Base-by-base conservation (phyloP, 1,140 invertebrate genomes). In the Polypedilum vanderplanki region DNA sequence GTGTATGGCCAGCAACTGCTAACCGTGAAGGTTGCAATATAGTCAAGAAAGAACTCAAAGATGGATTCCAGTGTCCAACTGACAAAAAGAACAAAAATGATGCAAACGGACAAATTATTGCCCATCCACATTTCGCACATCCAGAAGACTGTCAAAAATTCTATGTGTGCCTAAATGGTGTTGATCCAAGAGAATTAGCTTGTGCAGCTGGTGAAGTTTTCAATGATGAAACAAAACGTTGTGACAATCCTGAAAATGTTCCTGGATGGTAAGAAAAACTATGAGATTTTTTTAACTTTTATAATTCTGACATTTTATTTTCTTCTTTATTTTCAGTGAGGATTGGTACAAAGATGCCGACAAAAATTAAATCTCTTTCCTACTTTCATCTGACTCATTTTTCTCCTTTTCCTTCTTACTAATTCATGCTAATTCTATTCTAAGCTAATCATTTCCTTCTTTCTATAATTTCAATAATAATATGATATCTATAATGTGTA, bases 51-150 rank as follows among this genome's bases (percentile, higher is more conserved):
- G 90, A 87, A 79, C 84, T 91, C 24, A 89, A 89, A 77, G 93
- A 93, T 78, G 93, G 92, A 40, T 95, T 95, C 81, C 86, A 88
- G 76, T 95, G 93, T 79, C 93, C 93, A 67, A 91, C 88, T 82
- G 88, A 90, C 24, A 33, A 33, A 70, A 82, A 84, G 57, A 84
- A 86, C 33, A 82, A 82, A 76, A 84, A 87, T 1, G 90, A 91
- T 78, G 85, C 86, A 7, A 87, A 89, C 78, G 93, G 92, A 22
- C 90, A 90, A 78, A 79, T 85, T 0, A 87, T 93, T 1, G 90
- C 93, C 67, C 93, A 95, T 83, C 93, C 93, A n/a, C 92, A 93
- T 79, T 96, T 90, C 82, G 86, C 92, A 1, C 92, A 96, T 83
- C 91, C 92, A 10, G 89, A 88, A 8, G 92, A 95, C 80, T 95